Conservation (phyloP, 2,113 vertebrate species). For the Henicopernis longicauda region DNA sequence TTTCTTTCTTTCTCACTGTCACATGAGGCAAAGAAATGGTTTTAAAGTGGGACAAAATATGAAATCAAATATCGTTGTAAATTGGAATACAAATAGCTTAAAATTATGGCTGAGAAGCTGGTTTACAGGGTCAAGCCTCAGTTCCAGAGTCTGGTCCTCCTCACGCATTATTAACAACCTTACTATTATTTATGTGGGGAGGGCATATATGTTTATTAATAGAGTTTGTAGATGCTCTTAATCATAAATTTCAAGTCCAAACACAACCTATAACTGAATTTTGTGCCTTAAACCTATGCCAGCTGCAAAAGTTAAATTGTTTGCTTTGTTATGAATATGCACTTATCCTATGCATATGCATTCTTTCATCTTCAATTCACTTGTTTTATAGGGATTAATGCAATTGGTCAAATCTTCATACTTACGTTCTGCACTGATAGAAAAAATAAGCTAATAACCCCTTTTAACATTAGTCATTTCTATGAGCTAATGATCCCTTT, state of each 20-base stretch:
- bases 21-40: not conserved
- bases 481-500: slow-evolving; percentile 23
- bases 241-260: not conserved
- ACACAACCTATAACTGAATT: not conserved
- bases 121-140: not conserved
- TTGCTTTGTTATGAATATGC: not conserved
- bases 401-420: not conserved
- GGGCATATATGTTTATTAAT: not conserved
- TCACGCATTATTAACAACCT: not conserved
- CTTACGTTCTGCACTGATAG: not conserved
- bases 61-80: not conserved
- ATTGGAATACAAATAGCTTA: not conserved
- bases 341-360: not conserved
- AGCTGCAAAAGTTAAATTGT: not conserved
- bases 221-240: not conserved
- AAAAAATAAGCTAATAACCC: slow-evolving; percentile 9
- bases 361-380: not conserved
- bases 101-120: not conserved
- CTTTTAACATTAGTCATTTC: not conserved
- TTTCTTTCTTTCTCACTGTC: not conserved
- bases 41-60: not conserved
- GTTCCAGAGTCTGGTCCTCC: not conserved
- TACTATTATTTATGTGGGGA: not conserved
- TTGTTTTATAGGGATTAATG: not conserved
- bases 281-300: not conserved